A percentile compares a stretch with the other conserved stretches of the same genome.
Conservation (phyloP, 1,140 invertebrate genomes). For the Dreissena rostriformis region DNA sequence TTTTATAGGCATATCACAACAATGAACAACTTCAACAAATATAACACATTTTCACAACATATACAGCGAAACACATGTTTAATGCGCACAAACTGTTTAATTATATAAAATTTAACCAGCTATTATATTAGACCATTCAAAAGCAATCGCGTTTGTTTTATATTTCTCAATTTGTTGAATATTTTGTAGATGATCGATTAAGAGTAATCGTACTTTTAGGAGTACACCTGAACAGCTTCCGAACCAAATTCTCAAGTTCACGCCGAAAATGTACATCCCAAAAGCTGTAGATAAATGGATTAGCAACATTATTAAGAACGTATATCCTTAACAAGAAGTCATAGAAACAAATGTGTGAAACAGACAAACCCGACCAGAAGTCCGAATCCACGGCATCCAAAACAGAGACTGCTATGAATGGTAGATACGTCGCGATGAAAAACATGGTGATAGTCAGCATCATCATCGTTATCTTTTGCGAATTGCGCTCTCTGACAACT, state of each 20-base stretch:
- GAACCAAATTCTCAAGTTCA: background rate
- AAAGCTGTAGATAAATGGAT: slow-evolving; percentile 68
- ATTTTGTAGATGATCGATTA: too few species aligned
- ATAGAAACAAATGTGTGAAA: background rate
- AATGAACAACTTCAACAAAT: too few species aligned
- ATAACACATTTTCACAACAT: too few species aligned
- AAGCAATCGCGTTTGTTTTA: too few species aligned
- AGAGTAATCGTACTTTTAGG: too few species aligned
- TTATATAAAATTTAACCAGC: too few species aligned
- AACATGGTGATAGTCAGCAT: slow-evolving; percentile 61
- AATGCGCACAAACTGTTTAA: too few species aligned
- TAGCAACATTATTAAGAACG: slow-evolving; percentile 66
- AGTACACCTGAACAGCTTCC: too few species aligned
- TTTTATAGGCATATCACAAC: too few species aligned
- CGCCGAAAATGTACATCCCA: slow-evolving; percentile 41
- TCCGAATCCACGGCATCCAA: slow-evolving; percentile 41
- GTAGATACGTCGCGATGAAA: slow-evolving; percentile 62
- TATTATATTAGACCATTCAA: too few species aligned
- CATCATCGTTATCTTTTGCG: slow-evolving; percentile 57
- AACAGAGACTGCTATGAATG: slow-evolving; percentile 57
- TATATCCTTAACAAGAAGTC: slow-evolving; percentile 61
- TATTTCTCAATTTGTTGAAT: too few species aligned
- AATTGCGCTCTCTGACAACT: slow-evolving; percentile 21
- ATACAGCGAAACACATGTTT: too few species aligned
- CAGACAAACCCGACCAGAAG: slow-evolving; percentile 29